Evolutionary conservation across 2,888 invertebrate genomes (phyloP), one percentile per base, ranked within the genome.

Genomic region (Diaprepes abbreviatus): DNA sequence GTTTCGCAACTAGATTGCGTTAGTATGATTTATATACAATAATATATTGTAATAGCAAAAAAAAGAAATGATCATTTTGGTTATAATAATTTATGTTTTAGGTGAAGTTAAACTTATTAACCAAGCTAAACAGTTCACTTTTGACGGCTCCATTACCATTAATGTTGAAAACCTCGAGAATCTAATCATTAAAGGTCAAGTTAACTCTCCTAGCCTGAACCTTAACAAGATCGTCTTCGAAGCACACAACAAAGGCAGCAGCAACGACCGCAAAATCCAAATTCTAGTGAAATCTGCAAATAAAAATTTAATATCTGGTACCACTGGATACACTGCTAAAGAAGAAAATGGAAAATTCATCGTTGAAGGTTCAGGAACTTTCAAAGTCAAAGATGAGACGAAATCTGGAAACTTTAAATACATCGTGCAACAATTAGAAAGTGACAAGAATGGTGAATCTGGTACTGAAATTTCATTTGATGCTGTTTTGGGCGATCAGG

Each of bases 401-500:
- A 89, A 90, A 74, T 89, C 89, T 10, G 90, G 91, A 0, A 92
- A 89, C 81, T 93, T 94, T 84, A 93, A 92, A 76, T 90, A 91
- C 77, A 90, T 90, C 66, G 86, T 89, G 48, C 90, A 92, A 70
- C 80, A 87, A 14, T 86, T 91, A 55, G 81, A 82, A 0, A 78
- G 73, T 9, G 88, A 89, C 3, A 86, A 89, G 57, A 87, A 92
- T 77, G 89, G 89, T 38, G 93, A 93, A 82, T 85, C 87, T 21
- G 93, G 93, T 10, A 84, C 88, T 52, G 88, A 90, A 80, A 88
- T 90, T 3, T 88, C 89, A 73, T 86, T 93, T 73, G 92, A 92
- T 79, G 87, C 90, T 2, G 89, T 88, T 16, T 86, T 93, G 55
- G 93, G 92, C 1, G 88, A 88, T 1, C 89, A 89, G 71, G 92